These are phyloP conservation scores for Eriosoma lanigerum DNA, from an alignment of 1,140 invertebrate genomes.

Conservation along the genomic window DNA sequence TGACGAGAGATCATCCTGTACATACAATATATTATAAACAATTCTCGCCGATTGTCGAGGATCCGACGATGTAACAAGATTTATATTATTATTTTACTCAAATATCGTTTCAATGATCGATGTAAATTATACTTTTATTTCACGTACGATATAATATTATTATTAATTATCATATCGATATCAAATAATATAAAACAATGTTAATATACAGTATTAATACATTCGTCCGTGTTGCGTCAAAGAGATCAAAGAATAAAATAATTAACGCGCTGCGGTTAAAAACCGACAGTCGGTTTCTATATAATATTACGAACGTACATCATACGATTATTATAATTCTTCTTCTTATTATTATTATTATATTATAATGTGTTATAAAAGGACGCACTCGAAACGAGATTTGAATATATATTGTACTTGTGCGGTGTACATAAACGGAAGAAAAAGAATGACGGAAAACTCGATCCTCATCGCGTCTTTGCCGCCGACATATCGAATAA, in stretches of 20 bases:
- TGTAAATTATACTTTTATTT: too few species aligned
- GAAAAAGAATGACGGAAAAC: constrained; percentile 7
- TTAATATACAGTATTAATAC: not conserved
- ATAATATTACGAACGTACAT: not conserved
- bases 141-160: not conserved
- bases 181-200: not conserved
- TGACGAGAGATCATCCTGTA: too few species aligned
- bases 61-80: too few species aligned
- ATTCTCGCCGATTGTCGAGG: too few species aligned
- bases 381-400: constrained; percentile 3
- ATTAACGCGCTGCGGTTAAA: not conserved
- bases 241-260: constrained; percentile 17
- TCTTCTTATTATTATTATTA: not conserved
- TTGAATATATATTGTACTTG: not conserved
- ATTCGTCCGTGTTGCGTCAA: not conserved
- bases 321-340: not conserved
- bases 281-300: not conserved
- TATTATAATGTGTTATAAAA: not conserved
- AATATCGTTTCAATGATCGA: too few species aligned
- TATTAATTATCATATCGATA: not conserved
- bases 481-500: not conserved
- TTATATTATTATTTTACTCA: too few species aligned
- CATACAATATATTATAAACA: too few species aligned
- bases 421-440: not conserved
- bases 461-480: not conserved